A percentile compares a stretch with the other conserved stretches of the same genome.
Conservation (phyloP, 2,888 invertebrate species). For the Microplitis deprimator region DNA sequence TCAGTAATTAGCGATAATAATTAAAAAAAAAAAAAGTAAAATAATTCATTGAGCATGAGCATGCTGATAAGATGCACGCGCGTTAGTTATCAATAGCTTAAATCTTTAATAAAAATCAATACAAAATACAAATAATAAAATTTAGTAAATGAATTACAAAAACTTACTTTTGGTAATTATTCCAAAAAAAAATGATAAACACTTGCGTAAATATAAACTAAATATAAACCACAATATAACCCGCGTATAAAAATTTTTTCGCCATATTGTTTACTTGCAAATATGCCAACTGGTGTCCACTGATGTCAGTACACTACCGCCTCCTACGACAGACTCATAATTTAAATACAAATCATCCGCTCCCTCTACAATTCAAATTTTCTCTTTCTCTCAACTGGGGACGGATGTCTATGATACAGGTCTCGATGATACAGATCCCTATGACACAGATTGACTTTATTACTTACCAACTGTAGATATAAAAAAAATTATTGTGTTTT, state of each 20-base stretch:
- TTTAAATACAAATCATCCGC: neutral
- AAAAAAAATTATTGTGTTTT: too few species aligned
- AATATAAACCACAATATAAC: constrained; percentile 60
- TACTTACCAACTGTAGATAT: too few species aligned
- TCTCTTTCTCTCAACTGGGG: too few species aligned
- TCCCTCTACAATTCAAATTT: too few species aligned
- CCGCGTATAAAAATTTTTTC: constrained; percentile 60
- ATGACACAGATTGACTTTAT: too few species aligned
- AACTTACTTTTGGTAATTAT: constrained; percentile 40
- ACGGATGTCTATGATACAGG: too few species aligned
- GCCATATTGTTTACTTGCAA: constrained; percentile 64
- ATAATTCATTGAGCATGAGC: neutral
- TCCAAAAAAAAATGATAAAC: constrained; percentile 40
- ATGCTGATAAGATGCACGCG: neutral
- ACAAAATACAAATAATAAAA: neutral
- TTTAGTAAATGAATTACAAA: neutral
- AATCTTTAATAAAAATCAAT: constrained; percentile 33
- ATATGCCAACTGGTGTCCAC: constrained; percentile 7
- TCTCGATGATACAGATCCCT: too few species aligned
- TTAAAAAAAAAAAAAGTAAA: neutral
- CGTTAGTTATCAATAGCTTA: neutral
- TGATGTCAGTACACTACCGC: neutral
- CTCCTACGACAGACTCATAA: neutral
- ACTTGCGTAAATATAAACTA: constrained; percentile 44
- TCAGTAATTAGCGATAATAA: neutral